These are phyloP conservation scores for Cottus gobio DNA, from an alignment of 2,113 vertebrate species.

Conservation along the genomic window DNA sequence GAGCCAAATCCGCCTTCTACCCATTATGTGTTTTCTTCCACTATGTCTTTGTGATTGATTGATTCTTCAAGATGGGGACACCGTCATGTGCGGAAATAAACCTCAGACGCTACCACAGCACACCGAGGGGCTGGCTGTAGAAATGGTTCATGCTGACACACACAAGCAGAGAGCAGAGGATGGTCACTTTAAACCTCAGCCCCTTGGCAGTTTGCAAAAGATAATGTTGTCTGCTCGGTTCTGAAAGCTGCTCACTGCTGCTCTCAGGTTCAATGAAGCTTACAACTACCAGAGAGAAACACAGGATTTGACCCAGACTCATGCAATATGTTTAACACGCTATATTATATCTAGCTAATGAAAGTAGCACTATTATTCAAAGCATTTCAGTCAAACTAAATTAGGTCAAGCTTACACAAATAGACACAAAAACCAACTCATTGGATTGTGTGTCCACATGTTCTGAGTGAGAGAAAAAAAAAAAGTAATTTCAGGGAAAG, in stretches of 20 bases:
- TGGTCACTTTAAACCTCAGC: slow-evolving; percentile 72
- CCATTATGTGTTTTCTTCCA: slow-evolving; percentile 6
- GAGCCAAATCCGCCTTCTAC: neutral
- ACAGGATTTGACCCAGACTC: neutral
- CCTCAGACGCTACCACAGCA: slow-evolving; percentile 53
- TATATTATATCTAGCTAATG: neutral
- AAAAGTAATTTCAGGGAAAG: no score
- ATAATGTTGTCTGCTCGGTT: slow-evolving; percentile 51
- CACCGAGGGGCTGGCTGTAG: slow-evolving; percentile 54
- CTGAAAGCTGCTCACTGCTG: slow-evolving; percentile 48
- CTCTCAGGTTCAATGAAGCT: slow-evolving; percentile 33
- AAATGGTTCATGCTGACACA: slow-evolving; percentile 70
- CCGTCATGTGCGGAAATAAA: slow-evolving; percentile 44
- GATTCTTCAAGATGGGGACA: slow-evolving; percentile 44
- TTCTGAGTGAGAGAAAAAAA: neutral
- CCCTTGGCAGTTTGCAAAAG: slow-evolving; percentile 51
- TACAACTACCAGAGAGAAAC: slow-evolving; percentile 14
- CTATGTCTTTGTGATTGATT: slow-evolving; percentile 51
- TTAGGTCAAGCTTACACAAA: neutral
- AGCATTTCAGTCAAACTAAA: neutral
- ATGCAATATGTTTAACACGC: neutral
- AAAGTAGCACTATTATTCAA: neutral
- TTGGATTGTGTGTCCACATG: no score
- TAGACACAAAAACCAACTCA: neutral
- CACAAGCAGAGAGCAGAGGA: slow-evolving; percentile 68